These are phyloP conservation scores for Pollenia griseotomentosa DNA, from an alignment of 2,888 invertebrate species.

Conservation along the genomic window DNA sequence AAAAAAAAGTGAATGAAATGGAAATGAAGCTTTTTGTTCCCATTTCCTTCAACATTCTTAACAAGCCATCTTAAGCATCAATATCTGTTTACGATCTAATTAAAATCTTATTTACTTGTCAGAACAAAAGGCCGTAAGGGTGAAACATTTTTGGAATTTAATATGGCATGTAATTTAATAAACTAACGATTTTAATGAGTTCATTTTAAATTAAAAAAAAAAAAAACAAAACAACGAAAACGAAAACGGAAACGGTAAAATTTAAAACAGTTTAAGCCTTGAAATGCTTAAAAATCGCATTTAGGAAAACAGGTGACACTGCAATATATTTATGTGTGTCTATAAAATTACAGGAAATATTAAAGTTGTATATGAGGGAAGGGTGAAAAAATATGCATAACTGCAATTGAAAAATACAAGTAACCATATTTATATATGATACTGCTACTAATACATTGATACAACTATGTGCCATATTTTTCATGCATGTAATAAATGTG, in stretches of 20 bases:
- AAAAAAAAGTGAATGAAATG: too few relatives aligned
- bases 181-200: conserved; percentile 40
- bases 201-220: not conserved
- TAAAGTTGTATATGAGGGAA: conserved; percentile 25
- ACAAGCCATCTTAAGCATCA: not conserved
- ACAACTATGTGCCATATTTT: too few relatives aligned
- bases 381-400: not conserved
- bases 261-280: conserved; percentile 2
- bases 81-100: conserved; percentile 15
- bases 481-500: not conserved
- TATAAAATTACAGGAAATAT: conserved; percentile 32
- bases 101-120: conserved; percentile 27
- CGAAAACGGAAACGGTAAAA: too few relatives aligned
- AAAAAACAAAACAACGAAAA: not conserved
- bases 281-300: conserved; percentile 5
- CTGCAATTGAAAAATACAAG: not conserved
- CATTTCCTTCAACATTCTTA: not conserved
- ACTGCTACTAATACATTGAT: too few relatives aligned
- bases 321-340: not conserved
- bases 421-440: not conserved
- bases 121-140: not conserved
- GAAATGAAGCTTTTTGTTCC: not conserved
- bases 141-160: conserved; percentile 8
- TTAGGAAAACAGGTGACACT: not conserved
- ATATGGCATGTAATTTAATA: conserved; percentile 11